These are phyloP conservation scores for Iphiclides podalirius DNA, from an alignment of 2,888 invertebrate species.

Conservation along the genomic window DNA sequence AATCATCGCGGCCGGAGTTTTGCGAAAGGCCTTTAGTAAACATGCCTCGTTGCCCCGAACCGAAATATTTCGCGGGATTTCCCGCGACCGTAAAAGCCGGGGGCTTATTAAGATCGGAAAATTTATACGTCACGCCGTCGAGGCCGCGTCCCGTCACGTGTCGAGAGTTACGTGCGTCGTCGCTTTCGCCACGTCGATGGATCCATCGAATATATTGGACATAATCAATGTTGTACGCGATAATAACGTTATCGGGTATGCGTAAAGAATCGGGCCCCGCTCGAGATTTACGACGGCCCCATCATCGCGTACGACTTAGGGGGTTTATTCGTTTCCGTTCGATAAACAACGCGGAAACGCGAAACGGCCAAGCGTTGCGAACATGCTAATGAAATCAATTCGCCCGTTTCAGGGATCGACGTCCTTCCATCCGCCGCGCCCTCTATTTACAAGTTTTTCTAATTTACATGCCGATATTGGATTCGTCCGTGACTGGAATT, in stretches of 20 bases:
- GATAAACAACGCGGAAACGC: slow-evolving; percentile 36
- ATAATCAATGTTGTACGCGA: slow-evolving; percentile 17
- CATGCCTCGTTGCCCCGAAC: slow-evolving; percentile 20
- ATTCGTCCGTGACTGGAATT: slow-evolving; percentile 67
- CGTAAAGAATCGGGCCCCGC: slow-evolving; percentile 6
- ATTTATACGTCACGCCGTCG: slow-evolving; percentile 16
- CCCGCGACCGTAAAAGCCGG: slow-evolving; percentile 21
- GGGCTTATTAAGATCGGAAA: slow-evolving; percentile 26
- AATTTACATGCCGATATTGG: slow-evolving; percentile 62
- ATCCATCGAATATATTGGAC: slow-evolving; percentile 7
- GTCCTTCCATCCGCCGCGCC: slow-evolving; percentile 37
- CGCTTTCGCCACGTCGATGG: slow-evolving; percentile 7
- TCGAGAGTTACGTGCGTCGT: no score
- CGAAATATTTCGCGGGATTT: slow-evolving; percentile 24
- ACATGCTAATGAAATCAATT: slow-evolving; percentile 52
- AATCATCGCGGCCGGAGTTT: slow-evolving; percentile 47
- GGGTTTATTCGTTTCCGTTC: slow-evolving; percentile 33
- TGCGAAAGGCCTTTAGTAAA: slow-evolving; percentile 26
- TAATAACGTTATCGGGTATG: slow-evolving; percentile 15
- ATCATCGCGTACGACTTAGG: slow-evolving; percentile 32
- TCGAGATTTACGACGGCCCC: slow-evolving; percentile 25
- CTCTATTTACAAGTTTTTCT: slow-evolving; percentile 68
- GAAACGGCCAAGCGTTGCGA: no score
- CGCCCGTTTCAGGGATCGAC: slow-evolving; percentile 50
- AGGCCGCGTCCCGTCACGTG: no score